Evolutionary conservation across 2,797 vertebrate species (phyloP).

Genomic region (Arremon brunneinucha): DNA sequence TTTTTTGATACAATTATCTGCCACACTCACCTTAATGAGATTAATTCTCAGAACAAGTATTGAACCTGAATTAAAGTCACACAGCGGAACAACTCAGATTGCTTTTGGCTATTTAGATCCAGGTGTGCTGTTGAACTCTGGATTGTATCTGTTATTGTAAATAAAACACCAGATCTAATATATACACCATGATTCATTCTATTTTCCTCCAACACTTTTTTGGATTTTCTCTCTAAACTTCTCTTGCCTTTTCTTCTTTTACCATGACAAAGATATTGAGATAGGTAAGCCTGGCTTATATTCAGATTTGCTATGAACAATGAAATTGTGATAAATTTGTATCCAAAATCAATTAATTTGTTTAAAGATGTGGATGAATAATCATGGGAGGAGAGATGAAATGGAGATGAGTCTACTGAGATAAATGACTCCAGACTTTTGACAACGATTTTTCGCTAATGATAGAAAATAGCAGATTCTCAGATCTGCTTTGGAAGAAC

Average conservation of each 20-base stretch:
- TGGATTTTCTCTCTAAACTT: background rate
- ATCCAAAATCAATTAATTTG: background rate
- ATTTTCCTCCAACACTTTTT: background rate
- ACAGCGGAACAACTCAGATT: background rate
- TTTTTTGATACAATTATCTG: background rate
- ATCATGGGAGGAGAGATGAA: background rate
- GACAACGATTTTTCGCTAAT: background rate
- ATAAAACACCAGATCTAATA: background rate
- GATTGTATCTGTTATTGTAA: background rate
- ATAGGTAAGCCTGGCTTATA: background rate
- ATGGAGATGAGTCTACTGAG: background rate
- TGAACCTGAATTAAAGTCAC: slow-evolving; percentile 6
- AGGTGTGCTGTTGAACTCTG: background rate
- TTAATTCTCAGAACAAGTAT: background rate
- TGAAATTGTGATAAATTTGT: background rate
- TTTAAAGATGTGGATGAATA: background rate
- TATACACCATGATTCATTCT: background rate
- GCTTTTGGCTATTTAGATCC: background rate
- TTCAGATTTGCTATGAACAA: background rate
- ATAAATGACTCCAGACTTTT: background rate
- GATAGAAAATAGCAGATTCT: background rate
- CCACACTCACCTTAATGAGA: background rate
- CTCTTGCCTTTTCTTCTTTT: background rate
- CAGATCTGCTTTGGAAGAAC: background rate
- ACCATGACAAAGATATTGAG: background rate